These are phyloP conservation scores for Sitta europaea DNA, from an alignment of 2,113 vertebrate species.

Conservation along the genomic window DNA sequence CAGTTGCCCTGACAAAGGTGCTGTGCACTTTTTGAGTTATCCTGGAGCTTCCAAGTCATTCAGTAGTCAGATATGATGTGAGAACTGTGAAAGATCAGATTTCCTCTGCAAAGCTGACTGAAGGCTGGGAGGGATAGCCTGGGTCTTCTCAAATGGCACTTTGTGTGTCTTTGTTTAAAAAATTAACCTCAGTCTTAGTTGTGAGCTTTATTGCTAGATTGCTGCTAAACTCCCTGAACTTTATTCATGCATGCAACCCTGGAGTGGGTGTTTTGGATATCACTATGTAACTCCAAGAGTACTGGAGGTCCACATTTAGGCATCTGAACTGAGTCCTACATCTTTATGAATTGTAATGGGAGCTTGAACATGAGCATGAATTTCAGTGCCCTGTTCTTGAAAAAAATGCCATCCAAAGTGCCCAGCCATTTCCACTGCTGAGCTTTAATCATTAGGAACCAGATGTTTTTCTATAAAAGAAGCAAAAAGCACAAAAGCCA, in stretches of 20 bases:
- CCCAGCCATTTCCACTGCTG: background rate
- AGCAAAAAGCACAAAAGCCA: rapidly evolving
- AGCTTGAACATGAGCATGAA: background rate
- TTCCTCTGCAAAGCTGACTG: background rate
- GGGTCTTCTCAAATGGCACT: background rate
- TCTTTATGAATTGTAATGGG: background rate
- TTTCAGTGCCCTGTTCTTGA: background rate
- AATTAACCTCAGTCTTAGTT: background rate
- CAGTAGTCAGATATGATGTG: background rate
- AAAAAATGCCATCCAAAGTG: background rate
- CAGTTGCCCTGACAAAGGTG: background rate
- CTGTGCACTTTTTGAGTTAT: background rate
- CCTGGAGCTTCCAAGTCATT: background rate
- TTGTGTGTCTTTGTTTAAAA: background rate
- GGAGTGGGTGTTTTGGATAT: background rate
- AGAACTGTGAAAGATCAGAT: background rate
- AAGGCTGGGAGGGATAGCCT: background rate
- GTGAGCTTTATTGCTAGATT: background rate
- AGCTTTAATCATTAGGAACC: background rate
- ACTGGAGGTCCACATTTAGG: background rate
- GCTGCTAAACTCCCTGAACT: background rate
- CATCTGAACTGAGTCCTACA: background rate
- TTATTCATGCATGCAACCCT: rapidly evolving
- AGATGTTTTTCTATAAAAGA: background rate
- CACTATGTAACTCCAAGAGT: background rate